phyloP scores from a whole-genome alignment of 1,140 invertebrate genomes.

The Drosophila miranda region DNA sequence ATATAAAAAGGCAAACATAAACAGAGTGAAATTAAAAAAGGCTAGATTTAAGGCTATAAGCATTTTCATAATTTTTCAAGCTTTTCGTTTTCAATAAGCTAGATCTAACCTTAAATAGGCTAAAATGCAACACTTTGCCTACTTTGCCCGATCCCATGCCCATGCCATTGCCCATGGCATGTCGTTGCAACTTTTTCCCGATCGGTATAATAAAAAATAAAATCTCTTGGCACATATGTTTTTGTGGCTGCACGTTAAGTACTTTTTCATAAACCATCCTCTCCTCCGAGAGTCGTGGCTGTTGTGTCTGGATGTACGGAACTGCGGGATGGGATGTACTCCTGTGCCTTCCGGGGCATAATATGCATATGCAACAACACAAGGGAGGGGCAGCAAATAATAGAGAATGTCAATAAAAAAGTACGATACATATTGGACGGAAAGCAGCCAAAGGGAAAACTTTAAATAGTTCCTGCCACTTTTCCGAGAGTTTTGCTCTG shows the following conservation, averaged over 20 bases:
- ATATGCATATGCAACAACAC: conserved; percentile 67
- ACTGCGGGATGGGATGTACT: conserved; percentile 20
- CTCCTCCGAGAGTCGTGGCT: conserved; percentile 6
- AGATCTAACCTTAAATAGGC: no score
- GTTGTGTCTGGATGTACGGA: conserved; percentile 19
- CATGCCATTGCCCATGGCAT: conserved; percentile 47
- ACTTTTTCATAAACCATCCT: conserved; percentile 69
- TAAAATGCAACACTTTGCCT: no score
- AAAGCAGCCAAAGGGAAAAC: conserved; percentile 44
- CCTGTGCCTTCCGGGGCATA: conserved; percentile 52
- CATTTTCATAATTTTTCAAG: no score
- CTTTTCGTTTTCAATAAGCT: no score
- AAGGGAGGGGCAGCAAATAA: conserved; percentile 57
- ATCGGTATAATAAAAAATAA: conserved; percentile 32
- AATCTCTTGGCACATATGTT: conserved; percentile 75
- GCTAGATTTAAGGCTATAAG: no score
- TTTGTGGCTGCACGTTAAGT: conserved; percentile 77
- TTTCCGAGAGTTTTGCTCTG: conserved; percentile 53
- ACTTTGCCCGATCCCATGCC: conserved; percentile 18
- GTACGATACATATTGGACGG: conserved; percentile 67
- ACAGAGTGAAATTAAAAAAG: no score
- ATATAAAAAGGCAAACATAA: no score
- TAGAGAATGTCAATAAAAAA: conserved; percentile 71
- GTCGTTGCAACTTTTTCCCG: conserved; percentile 60
- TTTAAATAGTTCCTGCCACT: conserved; percentile 74